Evolutionary conservation across 2,113 vertebrate species (phyloP).

Genomic region (Sterna hirundo): DNA sequence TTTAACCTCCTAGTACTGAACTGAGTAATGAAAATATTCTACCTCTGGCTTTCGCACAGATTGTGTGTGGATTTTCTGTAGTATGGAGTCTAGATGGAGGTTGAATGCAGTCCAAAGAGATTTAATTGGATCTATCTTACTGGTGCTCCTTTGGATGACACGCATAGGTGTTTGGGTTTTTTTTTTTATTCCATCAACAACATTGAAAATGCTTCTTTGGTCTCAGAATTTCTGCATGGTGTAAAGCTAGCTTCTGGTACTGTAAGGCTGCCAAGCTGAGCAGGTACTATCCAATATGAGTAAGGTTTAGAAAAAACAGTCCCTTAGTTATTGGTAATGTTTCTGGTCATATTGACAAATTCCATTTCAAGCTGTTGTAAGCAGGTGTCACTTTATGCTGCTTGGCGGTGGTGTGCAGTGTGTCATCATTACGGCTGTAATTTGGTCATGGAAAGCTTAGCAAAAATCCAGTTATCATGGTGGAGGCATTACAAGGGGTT

Average conservation of each 20-base stretch:
- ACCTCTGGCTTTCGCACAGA: background rate
- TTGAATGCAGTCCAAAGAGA: background rate
- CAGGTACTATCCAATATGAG: background rate
- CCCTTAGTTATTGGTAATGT: background rate
- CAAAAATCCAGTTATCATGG: conserved; percentile 63
- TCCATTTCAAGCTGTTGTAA: conserved; percentile 26
- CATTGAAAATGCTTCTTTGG: background rate
- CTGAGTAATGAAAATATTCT: conserved; percentile 1
- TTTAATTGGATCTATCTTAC: background rate
- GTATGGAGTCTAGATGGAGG: background rate
- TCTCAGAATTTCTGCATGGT: background rate
- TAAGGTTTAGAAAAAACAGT: background rate
- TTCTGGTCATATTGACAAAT: background rate
- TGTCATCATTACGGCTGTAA: conserved; percentile 39
- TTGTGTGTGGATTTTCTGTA: background rate
- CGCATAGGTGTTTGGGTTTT: background rate
- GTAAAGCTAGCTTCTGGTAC: background rate
- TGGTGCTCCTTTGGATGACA: rapidly evolving
- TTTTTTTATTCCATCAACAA: background rate
- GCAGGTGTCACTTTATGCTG: conserved; percentile 46
- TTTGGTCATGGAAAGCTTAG: conserved; percentile 61
- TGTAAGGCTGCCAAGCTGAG: background rate
- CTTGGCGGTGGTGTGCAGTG: conserved; percentile 21
- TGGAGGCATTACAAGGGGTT: conserved; percentile 48
- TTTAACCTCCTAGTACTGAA: conserved; percentile 37